These are phyloP conservation scores for Trichopria drosophilae DNA, from an alignment of 2,888 invertebrate genomes.

Conservation along the genomic window DNA sequence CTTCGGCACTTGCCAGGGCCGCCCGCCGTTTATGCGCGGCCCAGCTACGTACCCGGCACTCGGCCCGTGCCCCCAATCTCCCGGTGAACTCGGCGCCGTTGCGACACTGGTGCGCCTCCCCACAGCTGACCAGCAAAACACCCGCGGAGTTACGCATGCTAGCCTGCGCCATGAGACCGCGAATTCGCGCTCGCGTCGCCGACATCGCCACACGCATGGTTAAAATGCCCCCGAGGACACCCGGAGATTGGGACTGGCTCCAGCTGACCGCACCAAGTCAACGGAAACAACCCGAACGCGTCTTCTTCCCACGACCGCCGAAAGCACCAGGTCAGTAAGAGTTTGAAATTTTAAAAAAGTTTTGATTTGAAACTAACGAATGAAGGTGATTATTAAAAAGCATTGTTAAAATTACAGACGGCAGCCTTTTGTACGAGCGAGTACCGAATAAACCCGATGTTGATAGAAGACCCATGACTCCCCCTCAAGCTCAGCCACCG, in stretches of 20 bases:
- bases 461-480: constrained; percentile 67
- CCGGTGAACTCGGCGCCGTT: constrained; percentile 57
- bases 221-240: constrained; percentile 60
- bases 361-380: background rate
- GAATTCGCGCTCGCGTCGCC: constrained; percentile 62
- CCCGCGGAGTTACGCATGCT: constrained; percentile 51
- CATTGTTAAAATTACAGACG: constrained; percentile 63
- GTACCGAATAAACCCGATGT: constrained; percentile 77
- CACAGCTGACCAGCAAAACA: constrained; percentile 51
- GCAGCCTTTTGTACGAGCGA: constrained; percentile 84
- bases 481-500: constrained; percentile 54
- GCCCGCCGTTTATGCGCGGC: constrained; percentile 85
- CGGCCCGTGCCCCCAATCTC: constrained; percentile 81
- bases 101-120: constrained; percentile 56
- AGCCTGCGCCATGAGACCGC: constrained; percentile 51
- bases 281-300: constrained; percentile 78
- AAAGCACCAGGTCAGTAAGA: constrained; percentile 72
- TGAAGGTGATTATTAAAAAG: background rate
- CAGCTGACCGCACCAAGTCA: constrained; percentile 73
- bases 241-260: constrained; percentile 70
- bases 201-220: constrained; percentile 72
- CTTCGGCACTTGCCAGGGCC: constrained; percentile 86
- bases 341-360: too few relatives aligned
- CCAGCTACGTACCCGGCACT: constrained; percentile 80
- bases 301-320: constrained; percentile 88